Evolutionary conservation across 1,140 invertebrate genomes (phyloP).

Genomic region (Ylistrum balloti): DNA sequence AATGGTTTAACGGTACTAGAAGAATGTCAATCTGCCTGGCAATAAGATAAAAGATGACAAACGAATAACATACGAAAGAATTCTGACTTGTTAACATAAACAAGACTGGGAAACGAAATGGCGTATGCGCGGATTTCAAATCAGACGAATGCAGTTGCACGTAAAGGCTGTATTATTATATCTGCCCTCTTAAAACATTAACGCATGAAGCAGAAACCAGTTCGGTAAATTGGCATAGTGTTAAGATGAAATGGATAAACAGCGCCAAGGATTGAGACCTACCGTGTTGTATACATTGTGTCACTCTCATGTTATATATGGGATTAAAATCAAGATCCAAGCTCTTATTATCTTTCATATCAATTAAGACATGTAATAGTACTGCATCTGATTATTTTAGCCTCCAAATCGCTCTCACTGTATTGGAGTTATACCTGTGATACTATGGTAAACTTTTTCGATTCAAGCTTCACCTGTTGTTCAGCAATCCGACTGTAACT

Average conservation of each 20-base stretch:
- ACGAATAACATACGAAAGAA: neutral
- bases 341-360: neutral
- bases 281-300: neutral
- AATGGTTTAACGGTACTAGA: neutral
- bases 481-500: neutral
- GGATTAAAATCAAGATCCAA: too few species aligned
- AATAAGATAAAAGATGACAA: neutral
- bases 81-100: slow-evolving; percentile 12
- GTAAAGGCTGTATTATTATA: neutral
- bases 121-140: neutral
- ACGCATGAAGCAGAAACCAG: neutral
- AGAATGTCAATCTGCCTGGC: neutral
- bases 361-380: neutral
- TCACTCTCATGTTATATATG: neutral
- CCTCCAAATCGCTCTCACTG: too few species aligned
- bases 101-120: neutral
- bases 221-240: slow-evolving; percentile 2
- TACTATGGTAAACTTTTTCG: neutral
- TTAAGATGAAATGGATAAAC: neutral
- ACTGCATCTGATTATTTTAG: neutral
- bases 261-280: neutral
- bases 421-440: neutral
- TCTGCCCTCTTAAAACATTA: neutral
- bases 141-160: slow-evolving; percentile 31
- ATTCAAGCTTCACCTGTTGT: neutral